Conservation (phyloP, 1,140 invertebrate species). For the Portunus trituberculatus region DNA sequence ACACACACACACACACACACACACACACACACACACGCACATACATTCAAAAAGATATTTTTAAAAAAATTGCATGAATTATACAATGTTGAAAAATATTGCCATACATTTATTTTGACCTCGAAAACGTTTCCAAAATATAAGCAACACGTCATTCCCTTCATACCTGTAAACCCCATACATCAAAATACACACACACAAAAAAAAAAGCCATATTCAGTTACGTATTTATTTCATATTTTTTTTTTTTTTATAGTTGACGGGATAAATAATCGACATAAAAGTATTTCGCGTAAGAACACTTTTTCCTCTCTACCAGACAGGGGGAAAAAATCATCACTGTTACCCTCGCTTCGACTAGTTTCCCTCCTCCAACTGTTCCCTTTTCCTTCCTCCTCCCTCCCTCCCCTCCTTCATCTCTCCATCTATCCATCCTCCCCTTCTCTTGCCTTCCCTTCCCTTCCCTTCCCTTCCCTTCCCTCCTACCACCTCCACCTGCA, state of each 20-base stretch:
- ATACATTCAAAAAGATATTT: background rate
- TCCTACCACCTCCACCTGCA: background rate
- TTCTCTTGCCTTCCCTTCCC: background rate
- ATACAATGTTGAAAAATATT: background rate
- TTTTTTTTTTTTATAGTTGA: background rate
- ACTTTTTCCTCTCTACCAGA: background rate
- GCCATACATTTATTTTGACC: background rate
- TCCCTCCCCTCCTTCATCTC: background rate
- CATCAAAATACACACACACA: background rate
- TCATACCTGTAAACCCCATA: background rate
- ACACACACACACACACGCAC: constrained; percentile 1
- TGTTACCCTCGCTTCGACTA: background rate
- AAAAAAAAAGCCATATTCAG: background rate
- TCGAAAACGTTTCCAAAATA: background rate
- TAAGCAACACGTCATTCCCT: background rate
- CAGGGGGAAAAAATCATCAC: background rate
- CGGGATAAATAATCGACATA: background rate
- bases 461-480: background rate
- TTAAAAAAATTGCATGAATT: too few species aligned
- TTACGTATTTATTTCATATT: background rate
- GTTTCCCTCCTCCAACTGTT: background rate
- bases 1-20: constrained; percentile 20
- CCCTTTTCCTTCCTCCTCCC: background rate
- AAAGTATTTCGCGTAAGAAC: background rate
- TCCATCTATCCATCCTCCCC: background rate